A percentile compares a stretch with the other conserved stretches of the same genome.
These are phyloP conservation scores for Pyxicephalus adspersus DNA, from an alignment of 2,113 vertebrate genomes.

Conservation along the genomic window DNA sequence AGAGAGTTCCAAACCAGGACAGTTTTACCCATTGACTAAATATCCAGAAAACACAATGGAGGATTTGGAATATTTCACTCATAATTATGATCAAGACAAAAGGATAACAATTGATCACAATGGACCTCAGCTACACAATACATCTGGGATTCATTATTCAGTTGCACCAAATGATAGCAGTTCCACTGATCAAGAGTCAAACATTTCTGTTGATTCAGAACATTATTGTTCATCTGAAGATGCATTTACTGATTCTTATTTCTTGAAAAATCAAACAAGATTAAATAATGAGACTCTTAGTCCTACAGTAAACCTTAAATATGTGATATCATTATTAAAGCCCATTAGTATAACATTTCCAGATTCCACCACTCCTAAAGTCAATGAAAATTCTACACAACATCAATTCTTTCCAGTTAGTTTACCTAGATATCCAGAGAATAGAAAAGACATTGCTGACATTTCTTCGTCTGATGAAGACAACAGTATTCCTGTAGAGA, in stretches of 20 bases:
- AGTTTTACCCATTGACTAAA: neutral
- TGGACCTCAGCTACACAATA: neutral
- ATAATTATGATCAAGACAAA: neutral
- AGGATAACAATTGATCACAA: neutral
- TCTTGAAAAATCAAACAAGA: too few species aligned
- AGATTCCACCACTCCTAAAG: neutral
- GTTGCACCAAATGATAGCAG: neutral
- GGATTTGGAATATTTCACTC: neutral
- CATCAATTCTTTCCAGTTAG: too few species aligned
- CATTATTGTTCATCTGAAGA: too few species aligned
- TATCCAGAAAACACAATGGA: neutral
- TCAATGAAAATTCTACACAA: neutral
- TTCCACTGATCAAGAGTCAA: neutral
- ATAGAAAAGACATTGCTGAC: too few species aligned
- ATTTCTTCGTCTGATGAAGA: too few species aligned
- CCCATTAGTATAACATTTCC: neutral
- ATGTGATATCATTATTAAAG: neutral
- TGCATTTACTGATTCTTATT: too few species aligned
- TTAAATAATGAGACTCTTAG: neutral
- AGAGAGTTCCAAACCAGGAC: too few species aligned
- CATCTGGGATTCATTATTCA: neutral
- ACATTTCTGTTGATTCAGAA: neutral
- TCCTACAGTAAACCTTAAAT: neutral
- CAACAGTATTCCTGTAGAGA: too few species aligned
- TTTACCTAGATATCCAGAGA: too few species aligned